These are phyloP conservation scores for Oryzias woworae DNA, from an alignment of 2,113 vertebrate genomes.

Conservation along the genomic window DNA sequence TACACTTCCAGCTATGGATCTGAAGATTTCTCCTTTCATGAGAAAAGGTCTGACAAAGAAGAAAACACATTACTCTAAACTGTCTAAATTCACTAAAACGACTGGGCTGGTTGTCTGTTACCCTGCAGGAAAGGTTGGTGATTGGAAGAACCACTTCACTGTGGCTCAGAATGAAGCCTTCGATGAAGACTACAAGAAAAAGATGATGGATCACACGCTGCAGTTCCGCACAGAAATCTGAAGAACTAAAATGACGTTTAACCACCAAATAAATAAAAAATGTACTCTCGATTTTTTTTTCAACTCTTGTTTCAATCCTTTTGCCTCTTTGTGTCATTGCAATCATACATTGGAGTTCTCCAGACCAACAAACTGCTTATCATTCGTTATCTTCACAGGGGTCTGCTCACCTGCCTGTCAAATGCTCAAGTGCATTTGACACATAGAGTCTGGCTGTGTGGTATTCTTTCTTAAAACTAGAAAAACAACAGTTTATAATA, in stretches of 20 bases:
- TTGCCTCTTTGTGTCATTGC: too few species aligned
- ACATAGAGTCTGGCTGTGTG: too few species aligned
- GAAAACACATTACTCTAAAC: background rate
- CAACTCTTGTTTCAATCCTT: too few species aligned
- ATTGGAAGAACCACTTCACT: conserved; percentile 71
- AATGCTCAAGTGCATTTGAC: too few species aligned
- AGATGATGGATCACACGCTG: conserved; percentile 63
- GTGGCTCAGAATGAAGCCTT: conserved; percentile 69
- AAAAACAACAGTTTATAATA: too few species aligned
- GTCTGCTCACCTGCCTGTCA: too few species aligned
- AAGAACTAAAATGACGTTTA: background rate
- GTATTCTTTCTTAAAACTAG: too few species aligned
- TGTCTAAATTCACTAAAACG: background rate
- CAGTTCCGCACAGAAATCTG: conserved; percentile 60
- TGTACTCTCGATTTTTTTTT: too few species aligned
- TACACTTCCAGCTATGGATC: conserved; percentile 48
- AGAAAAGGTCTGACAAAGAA: conserved; percentile 70
- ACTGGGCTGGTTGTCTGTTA: conserved; percentile 2
- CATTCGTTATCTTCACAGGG: too few species aligned
- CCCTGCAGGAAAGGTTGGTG: conserved; percentile 69
- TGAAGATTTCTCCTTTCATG: conserved; percentile 75
- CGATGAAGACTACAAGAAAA: conserved; percentile 69
- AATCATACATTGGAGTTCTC: too few species aligned
- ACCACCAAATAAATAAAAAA: too few species aligned
- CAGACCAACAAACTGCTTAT: too few species aligned